Conservation (phyloP, 2,113 vertebrate genomes). For the Ctenodactylus gundi region DNA sequence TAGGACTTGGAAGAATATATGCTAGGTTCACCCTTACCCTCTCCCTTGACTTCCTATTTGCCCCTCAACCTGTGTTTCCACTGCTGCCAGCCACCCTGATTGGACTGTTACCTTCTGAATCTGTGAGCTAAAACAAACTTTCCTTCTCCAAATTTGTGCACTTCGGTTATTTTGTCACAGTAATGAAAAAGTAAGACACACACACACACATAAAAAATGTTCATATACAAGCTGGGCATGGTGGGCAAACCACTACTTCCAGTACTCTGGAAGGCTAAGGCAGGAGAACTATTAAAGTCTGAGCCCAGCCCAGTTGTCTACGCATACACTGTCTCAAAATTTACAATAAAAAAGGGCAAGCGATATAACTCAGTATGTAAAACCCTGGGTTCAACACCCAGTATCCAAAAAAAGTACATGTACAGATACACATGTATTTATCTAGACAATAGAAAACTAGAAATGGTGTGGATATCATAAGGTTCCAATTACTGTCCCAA, state of each 20-base stretch:
- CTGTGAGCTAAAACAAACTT: too few relatives aligned
- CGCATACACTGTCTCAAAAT: not conserved
- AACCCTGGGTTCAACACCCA: not conserved
- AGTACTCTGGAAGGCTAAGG: not conserved
- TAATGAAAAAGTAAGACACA: not conserved
- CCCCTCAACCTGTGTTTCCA: too few relatives aligned
- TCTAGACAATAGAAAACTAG: not conserved
- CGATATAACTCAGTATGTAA: not conserved
- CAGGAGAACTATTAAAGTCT: not conserved
- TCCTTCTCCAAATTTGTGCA: too few relatives aligned
- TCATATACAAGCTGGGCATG: not conserved
- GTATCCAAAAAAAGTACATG: not conserved
- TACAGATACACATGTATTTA: not conserved
- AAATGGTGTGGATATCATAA: not conserved
- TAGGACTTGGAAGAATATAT: too few relatives aligned
- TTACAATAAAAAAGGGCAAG: not conserved
- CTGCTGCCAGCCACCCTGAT: too few relatives aligned
- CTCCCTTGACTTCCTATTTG: too few relatives aligned
- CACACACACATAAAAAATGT: fast-evolving
- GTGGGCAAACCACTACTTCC: not conserved
- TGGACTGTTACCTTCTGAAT: too few relatives aligned
- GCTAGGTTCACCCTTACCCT: too few relatives aligned
- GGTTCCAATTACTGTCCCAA: not conserved
- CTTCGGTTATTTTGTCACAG: too few relatives aligned
- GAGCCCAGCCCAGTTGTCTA: not conserved